A percentile compares a stretch with the other conserved stretches of the same genome.
phyloP scores from a whole-genome alignment of 2,888 invertebrate genomes.

The Omphaloscelis lunosa region DNA sequence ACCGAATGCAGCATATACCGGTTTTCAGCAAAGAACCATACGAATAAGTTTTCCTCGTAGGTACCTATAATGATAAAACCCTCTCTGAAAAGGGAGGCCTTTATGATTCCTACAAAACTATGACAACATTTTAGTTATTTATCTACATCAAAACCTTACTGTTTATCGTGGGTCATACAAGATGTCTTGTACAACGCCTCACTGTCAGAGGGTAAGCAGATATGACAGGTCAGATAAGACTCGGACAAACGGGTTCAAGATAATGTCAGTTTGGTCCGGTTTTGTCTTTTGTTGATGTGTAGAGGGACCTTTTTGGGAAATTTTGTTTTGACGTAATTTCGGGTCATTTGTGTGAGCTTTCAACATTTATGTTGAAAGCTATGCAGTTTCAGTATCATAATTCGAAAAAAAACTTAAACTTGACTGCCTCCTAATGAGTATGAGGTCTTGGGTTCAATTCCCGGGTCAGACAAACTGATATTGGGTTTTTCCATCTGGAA shows the following conservation, averaged over 20 bases:
- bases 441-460: no score
- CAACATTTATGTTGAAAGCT: not conserved
- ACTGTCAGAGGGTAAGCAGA: slow-evolving; percentile 59
- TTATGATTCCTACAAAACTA: slow-evolving; percentile 5
- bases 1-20: no score
- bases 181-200: slow-evolving; percentile 38
- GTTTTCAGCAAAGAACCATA: no score
- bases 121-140: slow-evolving; percentile 28
- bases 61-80: not conserved
- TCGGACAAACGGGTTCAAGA: slow-evolving; percentile 48
- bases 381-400: no score
- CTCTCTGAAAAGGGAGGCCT: not conserved
- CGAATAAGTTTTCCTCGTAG: not conserved
- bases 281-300: slow-evolving; percentile 41
- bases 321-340: slow-evolving; percentile 6
- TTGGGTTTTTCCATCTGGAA: no score
- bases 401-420: no score
- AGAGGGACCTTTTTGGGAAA: slow-evolving; percentile 5
- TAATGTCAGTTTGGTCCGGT: slow-evolving; percentile 41
- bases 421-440: no score
- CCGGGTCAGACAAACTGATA: no score
- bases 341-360: not conserved
- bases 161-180: slow-evolving; percentile 9
- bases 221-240: slow-evolving; percentile 62
- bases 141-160: slow-evolving; percentile 34